A percentile compares a stretch with the other conserved stretches of the same genome.
Evolutionary conservation across 2,113 vertebrate genomes (phyloP).

Genomic region (Aplodontia rufa): DNA sequence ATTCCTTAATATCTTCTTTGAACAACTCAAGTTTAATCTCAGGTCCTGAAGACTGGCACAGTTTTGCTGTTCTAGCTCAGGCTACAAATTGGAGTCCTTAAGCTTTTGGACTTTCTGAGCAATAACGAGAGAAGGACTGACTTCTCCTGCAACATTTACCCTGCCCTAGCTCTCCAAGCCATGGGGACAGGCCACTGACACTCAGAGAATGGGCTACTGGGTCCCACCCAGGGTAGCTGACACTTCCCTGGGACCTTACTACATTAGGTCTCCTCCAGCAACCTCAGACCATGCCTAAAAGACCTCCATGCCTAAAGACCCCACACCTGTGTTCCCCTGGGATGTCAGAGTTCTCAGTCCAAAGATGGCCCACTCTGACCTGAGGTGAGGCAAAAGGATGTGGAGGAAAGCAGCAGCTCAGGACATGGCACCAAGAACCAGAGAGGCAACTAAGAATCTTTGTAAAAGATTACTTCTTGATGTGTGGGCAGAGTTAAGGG

Average conservation of each 20-base stretch:
- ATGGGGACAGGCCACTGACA: not conserved
- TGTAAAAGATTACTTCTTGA: not conserved
- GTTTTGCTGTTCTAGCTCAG: slow-evolving; percentile 94
- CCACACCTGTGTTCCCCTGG: slow-evolving; percentile 45
- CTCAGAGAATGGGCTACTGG: not conserved
- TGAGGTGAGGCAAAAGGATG: too few species aligned
- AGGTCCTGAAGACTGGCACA: slow-evolving; percentile 79
- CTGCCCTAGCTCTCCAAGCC: slow-evolving; percentile 36
- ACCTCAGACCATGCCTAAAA: slow-evolving; percentile 62
- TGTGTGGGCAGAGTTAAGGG: not conserved
- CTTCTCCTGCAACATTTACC: slow-evolving; percentile 87
- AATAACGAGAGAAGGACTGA: slow-evolving; percentile 89
- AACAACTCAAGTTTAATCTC: too few species aligned
- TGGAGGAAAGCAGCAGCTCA: too few species aligned
- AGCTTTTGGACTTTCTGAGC: slow-evolving; percentile 93
- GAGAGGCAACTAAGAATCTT: not conserved
- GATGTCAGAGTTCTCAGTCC: too few species aligned
- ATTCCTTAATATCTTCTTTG: too few species aligned
- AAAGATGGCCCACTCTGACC: not conserved
- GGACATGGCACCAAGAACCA: not conserved
- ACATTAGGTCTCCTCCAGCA: slow-evolving; percentile 56
- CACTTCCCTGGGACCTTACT: slow-evolving; percentile 57
- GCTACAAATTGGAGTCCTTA: slow-evolving; percentile 91
- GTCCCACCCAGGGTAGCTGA: not conserved
- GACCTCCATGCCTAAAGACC: not conserved